Percentiles rank a stretch among this genome's conserved stretches.
phyloP scores from a whole-genome alignment of 1,140 invertebrate genomes.

The Hypsibius dujardini region DNA sequence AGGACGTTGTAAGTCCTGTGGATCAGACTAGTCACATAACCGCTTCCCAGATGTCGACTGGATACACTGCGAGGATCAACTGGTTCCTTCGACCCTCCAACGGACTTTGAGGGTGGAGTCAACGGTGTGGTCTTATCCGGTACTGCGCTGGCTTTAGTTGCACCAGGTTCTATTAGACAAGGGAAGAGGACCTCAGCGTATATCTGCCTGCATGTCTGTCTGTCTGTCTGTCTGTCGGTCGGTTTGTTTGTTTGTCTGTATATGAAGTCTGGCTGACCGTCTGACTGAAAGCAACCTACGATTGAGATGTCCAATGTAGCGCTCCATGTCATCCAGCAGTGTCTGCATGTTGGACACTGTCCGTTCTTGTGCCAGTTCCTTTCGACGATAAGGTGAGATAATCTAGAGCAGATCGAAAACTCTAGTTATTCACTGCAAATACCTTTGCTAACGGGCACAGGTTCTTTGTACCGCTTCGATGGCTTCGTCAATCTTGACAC shows the following conservation, averaged over 20 bases:
- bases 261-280: no score
- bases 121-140: neutral
- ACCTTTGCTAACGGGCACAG: no score
- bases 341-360: neutral
- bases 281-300: no score
- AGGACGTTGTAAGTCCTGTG: neutral
- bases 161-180: no score
- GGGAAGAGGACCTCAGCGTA: no score
- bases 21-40: neutral
- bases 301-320: neutral
- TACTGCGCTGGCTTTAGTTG: no score
- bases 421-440: no score
- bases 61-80: neutral
- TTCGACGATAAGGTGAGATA: neutral
- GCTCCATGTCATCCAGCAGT: neutral
- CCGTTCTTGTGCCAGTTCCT: conserved; percentile 4
- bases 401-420: no score
- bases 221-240: no score
- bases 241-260: no score
- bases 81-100: neutral
- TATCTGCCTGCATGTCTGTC: no score
- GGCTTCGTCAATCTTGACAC: conserved; percentile 5
- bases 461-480: neutral
- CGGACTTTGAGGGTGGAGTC: neutral
- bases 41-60: no score